Percentiles rank a stretch among this genome's conserved stretches.
Evolutionary conservation across 2,113 vertebrate genomes (phyloP).

Genomic region (Caranx ignobilis): DNA sequence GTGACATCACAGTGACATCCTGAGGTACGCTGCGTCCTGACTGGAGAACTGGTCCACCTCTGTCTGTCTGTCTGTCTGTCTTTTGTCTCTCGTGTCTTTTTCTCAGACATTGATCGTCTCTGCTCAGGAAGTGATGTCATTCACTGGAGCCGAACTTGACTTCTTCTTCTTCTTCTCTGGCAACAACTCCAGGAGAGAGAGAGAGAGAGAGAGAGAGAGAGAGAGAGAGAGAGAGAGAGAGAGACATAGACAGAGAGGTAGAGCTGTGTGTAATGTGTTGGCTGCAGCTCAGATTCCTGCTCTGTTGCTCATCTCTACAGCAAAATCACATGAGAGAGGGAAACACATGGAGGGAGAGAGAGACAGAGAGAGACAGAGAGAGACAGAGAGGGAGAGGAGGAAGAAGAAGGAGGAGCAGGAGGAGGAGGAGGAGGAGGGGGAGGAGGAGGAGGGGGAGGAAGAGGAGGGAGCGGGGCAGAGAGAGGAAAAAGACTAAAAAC

Average conservation of each 20-base stretch:
- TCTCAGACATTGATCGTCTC: background rate
- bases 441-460: too few relatives aligned
- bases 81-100: background rate
- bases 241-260: background rate
- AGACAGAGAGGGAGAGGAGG: background rate
- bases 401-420: background rate
- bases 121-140: slow-evolving; percentile 56
- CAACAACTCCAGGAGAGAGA: background rate
- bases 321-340: slow-evolving; percentile 46
- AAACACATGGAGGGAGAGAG: background rate
- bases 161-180: slow-evolving; percentile 19
- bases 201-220: slow-evolving; percentile 1
- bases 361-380: slow-evolving; percentile 7
- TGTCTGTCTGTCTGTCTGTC: too few relatives aligned
- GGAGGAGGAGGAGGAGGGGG: too few relatives aligned
- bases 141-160: slow-evolving; percentile 27
- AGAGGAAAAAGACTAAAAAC: too few relatives aligned
- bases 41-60: too few relatives aligned
- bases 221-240: background rate
- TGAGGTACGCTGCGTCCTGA: too few relatives aligned
- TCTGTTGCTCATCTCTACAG: slow-evolving; percentile 68
- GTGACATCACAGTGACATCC: too few relatives aligned
- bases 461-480: too few relatives aligned
- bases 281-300: slow-evolving; percentile 57
- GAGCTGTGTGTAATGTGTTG: slow-evolving; percentile 59